Percentiles rank a stretch among this genome's conserved stretches.
phyloP scores from a whole-genome alignment of 1,140 invertebrate species.

The Cecropterus lyciades region DNA sequence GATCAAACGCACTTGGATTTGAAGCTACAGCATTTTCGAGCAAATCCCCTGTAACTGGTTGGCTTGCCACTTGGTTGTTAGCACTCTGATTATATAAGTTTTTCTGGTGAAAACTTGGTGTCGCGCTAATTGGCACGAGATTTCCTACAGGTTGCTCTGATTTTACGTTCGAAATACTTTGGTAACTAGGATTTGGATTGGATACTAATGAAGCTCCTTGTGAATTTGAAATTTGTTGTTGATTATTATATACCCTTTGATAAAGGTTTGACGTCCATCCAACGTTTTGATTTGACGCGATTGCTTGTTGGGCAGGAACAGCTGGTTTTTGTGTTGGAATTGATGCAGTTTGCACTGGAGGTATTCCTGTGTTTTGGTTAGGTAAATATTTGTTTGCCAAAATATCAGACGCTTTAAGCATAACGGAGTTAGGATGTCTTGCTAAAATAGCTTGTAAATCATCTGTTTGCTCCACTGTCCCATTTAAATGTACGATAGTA shows the following conservation, averaged over 20 bases:
- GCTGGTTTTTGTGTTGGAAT: neutral
- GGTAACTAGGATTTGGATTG: neutral
- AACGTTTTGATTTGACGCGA: too few species aligned
- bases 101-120: neutral
- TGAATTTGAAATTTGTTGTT: neutral
- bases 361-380: neutral
- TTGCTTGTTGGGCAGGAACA: too few species aligned
- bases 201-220: neutral
- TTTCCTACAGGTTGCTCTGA: neutral
- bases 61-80: too few species aligned
- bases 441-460: constrained; percentile 42
- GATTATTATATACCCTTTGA: neutral
- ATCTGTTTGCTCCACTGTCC: constrained; percentile 53
- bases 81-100: neutral
- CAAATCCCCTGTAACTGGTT: neutral
- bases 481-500: constrained; percentile 52
- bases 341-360: neutral
- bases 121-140: neutral
- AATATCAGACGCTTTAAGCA: constrained; percentile 47
- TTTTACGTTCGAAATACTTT: neutral
- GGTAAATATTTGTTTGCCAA: neutral
- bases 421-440: constrained; percentile 46
- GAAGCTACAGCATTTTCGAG: neutral
- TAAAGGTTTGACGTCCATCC: neutral
- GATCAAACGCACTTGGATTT: neutral